A percentile compares a stretch with the other conserved stretches of the same genome.
These are phyloP conservation scores for Tillus elongatus DNA, from an alignment of 2,888 invertebrate species.

Conservation along the genomic window DNA sequence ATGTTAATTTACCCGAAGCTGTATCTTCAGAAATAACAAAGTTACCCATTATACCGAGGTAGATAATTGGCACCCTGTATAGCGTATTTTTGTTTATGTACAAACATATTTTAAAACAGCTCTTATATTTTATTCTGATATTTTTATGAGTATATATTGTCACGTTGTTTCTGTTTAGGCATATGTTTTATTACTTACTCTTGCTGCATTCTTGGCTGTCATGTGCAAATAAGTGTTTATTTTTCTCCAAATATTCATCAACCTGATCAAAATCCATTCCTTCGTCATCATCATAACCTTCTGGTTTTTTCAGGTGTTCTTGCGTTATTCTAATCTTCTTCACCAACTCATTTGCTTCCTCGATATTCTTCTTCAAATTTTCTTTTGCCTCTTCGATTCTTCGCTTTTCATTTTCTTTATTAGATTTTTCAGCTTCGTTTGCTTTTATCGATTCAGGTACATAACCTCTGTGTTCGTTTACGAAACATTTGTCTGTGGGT, in stretches of 20 bases:
- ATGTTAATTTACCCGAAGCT: no score
- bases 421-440: constrained; percentile 17
- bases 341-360: constrained; percentile 5
- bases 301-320: constrained; percentile 7
- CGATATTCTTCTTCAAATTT: constrained; percentile 20
- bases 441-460: constrained; percentile 19
- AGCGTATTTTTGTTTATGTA: no score
- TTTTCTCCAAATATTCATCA: constrained; percentile 5
- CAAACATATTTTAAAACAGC: no score
- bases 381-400: constrained; percentile 8
- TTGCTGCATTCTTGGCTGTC: no score
- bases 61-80: no score
- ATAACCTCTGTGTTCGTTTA: no score
- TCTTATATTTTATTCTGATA: no score
- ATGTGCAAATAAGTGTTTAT: constrained; percentile 1
- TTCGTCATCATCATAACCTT: constrained; percentile 17
- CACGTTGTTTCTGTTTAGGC: neutral
- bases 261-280: constrained; percentile 9
- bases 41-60: no score
- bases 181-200: neutral
- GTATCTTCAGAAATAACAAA: no score
- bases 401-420: constrained; percentile 9
- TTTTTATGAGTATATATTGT: no score
- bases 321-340: constrained; percentile 15
- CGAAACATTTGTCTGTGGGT: neutral